Conservation (phyloP, 2,113 vertebrate genomes). For the Empidonax traillii region DNA sequence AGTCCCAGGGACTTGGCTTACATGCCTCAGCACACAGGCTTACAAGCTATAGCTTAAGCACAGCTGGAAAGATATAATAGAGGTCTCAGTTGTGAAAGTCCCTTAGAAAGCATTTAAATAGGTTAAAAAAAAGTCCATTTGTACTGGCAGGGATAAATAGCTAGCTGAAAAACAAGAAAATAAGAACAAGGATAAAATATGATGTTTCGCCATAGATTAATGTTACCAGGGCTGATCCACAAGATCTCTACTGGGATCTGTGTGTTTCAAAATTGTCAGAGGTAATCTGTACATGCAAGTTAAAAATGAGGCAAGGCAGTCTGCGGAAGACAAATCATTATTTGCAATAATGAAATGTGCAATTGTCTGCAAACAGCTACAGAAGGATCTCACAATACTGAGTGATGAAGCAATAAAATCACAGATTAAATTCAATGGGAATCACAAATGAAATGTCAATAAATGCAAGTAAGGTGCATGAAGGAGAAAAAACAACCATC, state of each 20-base stretch:
- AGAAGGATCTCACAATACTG: background rate
- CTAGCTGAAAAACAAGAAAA: background rate
- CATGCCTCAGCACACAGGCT: background rate
- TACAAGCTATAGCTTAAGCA: background rate
- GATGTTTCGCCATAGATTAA: background rate
- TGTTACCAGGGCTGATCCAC: fast-evolving
- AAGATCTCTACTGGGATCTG: background rate
- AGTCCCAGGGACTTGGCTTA: background rate
- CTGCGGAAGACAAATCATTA: background rate
- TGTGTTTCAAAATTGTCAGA: background rate
- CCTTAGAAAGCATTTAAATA: background rate
- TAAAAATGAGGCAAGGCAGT: background rate
- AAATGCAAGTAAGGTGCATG: slow-evolving; percentile 1
- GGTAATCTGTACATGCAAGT: background rate
- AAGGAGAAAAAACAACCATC: slow-evolving; percentile 1
- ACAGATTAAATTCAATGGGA: background rate
- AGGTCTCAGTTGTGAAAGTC: background rate
- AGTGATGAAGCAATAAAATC: background rate
- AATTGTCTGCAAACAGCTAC: background rate
- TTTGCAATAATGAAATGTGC: background rate
- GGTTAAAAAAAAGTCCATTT: background rate
- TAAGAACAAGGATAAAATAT: background rate
- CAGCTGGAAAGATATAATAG: background rate
- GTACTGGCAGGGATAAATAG: background rate
- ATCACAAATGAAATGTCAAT: slow-evolving; percentile 12